Conservation (phyloP, 2,797 vertebrate genomes). For the Anguilla megastoma region DNA sequence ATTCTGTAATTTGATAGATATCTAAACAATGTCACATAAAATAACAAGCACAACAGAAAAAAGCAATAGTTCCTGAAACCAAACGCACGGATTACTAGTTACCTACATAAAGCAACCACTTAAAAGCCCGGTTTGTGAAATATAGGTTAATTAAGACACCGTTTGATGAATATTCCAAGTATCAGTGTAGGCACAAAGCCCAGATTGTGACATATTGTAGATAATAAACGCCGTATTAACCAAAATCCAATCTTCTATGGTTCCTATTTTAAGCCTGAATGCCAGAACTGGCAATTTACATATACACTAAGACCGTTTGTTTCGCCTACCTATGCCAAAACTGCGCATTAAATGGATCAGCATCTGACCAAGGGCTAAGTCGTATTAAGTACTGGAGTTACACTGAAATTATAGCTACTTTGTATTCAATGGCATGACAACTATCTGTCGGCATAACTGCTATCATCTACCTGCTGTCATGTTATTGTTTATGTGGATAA, state of each 20-base stretch:
- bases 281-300: conserved; percentile 53
- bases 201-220: conserved; percentile 67
- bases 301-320: conserved; percentile 56
- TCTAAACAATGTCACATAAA: not conserved
- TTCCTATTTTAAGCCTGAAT: conserved; percentile 68
- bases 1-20: not conserved
- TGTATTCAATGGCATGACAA: not conserved
- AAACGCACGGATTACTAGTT: not conserved
- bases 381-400: conserved; percentile 21
- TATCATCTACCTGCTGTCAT: too few species aligned
- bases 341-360: conserved; percentile 8
- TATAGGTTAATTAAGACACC: conserved; percentile 66
- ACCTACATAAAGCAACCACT: not conserved
- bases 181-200: conserved; percentile 58
- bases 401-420: conserved; percentile 3
- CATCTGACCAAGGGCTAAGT: conserved; percentile 23
- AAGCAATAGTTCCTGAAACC: not conserved
- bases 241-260: conserved; percentile 68
- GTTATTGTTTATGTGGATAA: not conserved
- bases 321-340: conserved; percentile 51
- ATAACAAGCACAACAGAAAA: not conserved
- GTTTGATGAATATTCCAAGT: conserved; percentile 48
- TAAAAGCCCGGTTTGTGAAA: conserved; percentile 45
- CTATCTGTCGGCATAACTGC: too few species aligned
- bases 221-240: conserved; percentile 66